Evolutionary conservation across 2,888 invertebrate genomes (phyloP).

Genomic region (Aethes cnicana): DNA sequence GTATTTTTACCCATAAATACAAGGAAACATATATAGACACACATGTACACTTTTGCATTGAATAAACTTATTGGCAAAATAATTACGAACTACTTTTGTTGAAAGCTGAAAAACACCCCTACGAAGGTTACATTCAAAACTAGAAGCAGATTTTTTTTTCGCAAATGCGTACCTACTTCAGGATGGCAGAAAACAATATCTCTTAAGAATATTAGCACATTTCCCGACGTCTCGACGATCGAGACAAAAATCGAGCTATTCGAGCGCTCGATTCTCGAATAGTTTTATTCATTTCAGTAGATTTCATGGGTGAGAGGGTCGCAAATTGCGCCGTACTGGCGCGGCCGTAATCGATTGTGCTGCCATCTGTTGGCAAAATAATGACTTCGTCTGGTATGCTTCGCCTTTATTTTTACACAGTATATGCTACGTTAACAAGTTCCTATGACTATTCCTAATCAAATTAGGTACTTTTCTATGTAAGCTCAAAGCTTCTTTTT

Average conservation of each 20-base stretch:
- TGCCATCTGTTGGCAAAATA: conserved; percentile 80
- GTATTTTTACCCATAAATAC: no score
- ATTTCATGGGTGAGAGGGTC: conserved; percentile 73
- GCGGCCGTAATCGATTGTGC: conserved; percentile 75
- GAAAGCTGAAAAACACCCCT: no score
- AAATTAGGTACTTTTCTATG: no score
- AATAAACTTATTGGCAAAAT: no score
- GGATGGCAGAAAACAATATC: background rate
- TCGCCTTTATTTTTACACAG: conserved; percentile 46
- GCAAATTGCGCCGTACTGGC: conserved; percentile 73
- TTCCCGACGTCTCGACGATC: conserved; percentile 34
- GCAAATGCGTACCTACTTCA: no score
- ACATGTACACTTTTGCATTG: no score
- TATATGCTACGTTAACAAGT: conserved; percentile 9
- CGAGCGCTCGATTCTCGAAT: conserved; percentile 65
- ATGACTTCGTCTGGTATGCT: conserved; percentile 76
- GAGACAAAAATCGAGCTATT: conserved; percentile 52
- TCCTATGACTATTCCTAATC: background rate
- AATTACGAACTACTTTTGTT: no score
- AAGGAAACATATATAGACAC: no score
- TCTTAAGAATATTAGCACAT: conserved; percentile 23
- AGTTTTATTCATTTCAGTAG: conserved; percentile 81
- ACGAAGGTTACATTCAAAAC: no score
- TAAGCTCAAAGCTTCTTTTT: no score
- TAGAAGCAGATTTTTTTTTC: no score